Conservation (phyloP, 2,113 vertebrate genomes). For the Ammodramus savannarum region DNA sequence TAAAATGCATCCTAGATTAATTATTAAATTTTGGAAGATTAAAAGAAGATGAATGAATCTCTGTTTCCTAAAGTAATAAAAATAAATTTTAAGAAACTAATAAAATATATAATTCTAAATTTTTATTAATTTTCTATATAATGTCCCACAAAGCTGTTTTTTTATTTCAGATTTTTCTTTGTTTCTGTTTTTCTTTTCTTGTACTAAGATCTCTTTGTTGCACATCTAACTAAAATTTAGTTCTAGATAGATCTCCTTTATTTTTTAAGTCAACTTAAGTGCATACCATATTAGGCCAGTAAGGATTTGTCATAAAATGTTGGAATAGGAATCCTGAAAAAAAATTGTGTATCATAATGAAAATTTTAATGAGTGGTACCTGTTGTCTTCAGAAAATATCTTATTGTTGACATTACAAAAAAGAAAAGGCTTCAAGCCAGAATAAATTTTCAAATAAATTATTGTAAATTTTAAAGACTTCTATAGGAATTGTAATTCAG, state of each 20-base stretch:
- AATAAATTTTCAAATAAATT: not conserved
- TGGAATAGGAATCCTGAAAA: not conserved
- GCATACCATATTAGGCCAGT: not conserved
- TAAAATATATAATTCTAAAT: not conserved
- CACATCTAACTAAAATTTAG: not conserved
- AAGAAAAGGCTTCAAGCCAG: not conserved
- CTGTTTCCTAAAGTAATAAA: not conserved
- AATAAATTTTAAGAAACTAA: not conserved
- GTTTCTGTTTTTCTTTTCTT: not conserved
- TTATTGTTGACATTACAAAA: not conserved
- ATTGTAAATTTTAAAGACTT: not conserved
- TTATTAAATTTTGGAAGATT: not conserved
- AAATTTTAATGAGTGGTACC: not conserved
- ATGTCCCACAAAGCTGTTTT: fast-evolving
- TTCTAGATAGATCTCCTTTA: not conserved
- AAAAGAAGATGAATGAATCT: not conserved
- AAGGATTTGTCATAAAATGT: not conserved
- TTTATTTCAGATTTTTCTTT: not conserved
- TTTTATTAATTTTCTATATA: not conserved
- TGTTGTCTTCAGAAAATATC: not conserved
- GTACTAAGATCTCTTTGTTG: not conserved
- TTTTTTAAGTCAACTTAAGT: not conserved
- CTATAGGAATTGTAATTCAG: not conserved
- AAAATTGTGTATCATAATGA: not conserved
- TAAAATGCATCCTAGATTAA: not conserved